These are phyloP conservation scores for Pygmarrhopalites habei DNA, from an alignment of 1,140 invertebrate genomes.

Conservation along the genomic window DNA sequence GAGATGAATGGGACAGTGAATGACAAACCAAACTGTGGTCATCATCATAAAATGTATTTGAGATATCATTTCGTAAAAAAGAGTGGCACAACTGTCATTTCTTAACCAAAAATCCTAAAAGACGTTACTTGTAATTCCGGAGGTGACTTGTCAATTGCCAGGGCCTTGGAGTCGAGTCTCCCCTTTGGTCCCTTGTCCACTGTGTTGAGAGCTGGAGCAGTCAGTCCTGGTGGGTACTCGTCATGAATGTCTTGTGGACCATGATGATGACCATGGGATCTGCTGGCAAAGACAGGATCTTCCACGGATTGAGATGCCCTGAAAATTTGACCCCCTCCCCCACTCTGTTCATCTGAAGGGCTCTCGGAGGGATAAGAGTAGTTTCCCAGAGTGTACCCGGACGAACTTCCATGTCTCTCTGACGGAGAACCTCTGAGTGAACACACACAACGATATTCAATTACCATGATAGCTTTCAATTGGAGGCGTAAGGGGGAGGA, in stretches of 20 bases:
- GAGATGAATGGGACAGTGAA: conserved; percentile 37
- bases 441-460: too few species aligned
- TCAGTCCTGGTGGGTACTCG: neutral
- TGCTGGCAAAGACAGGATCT: too few species aligned
- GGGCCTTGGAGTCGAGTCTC: neutral
- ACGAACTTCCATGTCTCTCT: too few species aligned
- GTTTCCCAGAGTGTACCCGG: too few species aligned
- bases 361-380: too few species aligned
- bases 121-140: conserved; percentile 17
- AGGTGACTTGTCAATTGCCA: conserved; percentile 16
- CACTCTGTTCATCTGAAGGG: too few species aligned
- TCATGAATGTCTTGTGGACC: neutral
- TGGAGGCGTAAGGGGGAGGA: too few species aligned
- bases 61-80: neutral
- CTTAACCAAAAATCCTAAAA: neutral
- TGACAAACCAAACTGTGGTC: conserved; percentile 29
- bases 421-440: too few species aligned
- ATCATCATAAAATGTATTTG: neutral
- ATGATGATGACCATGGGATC: neutral
- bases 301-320: too few species aligned
- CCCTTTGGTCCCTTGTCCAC: neutral
- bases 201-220: too few species aligned
- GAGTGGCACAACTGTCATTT: neutral
- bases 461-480: too few species aligned
- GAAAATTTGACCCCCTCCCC: too few species aligned